A percentile compares a stretch with the other conserved stretches of the same genome.
Evolutionary conservation across 1,140 invertebrate species (phyloP).

Genomic region (Nephotettix cincticeps): DNA sequence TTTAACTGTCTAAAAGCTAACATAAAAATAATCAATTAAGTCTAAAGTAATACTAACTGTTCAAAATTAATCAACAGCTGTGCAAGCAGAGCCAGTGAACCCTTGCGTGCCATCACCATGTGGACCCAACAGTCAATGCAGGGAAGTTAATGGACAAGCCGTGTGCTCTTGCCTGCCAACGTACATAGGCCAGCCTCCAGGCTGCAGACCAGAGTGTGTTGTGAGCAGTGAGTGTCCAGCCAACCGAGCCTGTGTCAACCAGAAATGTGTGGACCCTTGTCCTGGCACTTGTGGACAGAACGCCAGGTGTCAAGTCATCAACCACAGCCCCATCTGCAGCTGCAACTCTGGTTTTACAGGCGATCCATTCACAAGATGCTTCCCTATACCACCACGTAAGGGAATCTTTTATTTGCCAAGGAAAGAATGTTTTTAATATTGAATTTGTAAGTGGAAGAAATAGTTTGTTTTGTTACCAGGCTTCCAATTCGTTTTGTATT

Average conservation of each 20-base stretch:
- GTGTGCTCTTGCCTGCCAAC: constrained; percentile 52
- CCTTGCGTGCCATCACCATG: constrained; percentile 57
- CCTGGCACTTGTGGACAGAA: constrained; percentile 54
- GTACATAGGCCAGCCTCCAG: constrained; percentile 51
- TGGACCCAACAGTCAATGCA: constrained; percentile 61
- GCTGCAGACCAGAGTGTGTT: constrained; percentile 54
- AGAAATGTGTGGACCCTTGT: constrained; percentile 55
- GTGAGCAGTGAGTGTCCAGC: constrained; percentile 51
- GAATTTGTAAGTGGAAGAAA: too few species aligned
- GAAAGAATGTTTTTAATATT: too few species aligned
- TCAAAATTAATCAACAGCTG: constrained; percentile 12
- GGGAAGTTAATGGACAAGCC: constrained; percentile 59
- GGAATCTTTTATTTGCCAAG: too few species aligned
- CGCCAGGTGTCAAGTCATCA: constrained; percentile 67
- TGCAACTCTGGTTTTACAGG: constrained; percentile 65
- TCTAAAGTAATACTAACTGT: too few species aligned
- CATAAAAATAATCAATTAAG: too few species aligned
- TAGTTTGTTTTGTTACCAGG: too few species aligned
- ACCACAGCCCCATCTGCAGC: constrained; percentile 75
- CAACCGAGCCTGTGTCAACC: constrained; percentile 50
- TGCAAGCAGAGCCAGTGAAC: constrained; percentile 41
- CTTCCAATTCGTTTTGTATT: too few species aligned
- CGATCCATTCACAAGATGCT: constrained; percentile 63
- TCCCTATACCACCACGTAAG: constrained; percentile 37
- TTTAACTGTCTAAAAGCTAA: too few species aligned